Base-by-base conservation (phyloP, 2,888 invertebrate genomes). In the Polymixis flavicincta region DNA sequence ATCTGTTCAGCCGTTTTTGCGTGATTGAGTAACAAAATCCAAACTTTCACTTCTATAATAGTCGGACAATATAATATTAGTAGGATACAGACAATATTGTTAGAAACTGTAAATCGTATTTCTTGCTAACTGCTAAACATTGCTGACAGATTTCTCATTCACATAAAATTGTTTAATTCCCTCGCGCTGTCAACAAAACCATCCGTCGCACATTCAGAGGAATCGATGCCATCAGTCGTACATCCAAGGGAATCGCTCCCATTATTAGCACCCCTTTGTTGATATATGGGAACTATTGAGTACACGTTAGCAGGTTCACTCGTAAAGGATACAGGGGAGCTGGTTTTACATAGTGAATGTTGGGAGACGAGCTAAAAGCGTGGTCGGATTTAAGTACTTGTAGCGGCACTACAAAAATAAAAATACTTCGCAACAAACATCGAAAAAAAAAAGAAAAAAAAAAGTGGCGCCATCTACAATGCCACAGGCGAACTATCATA, bases 191-290 rank as follows among this genome's bases (percentile, higher is more conserved):
- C 61, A 71, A 67, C 72, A 66, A 74, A 63, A 42, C 60, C 48
- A 76, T 78, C 72, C 74, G 57, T 77, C 45, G 74, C 71, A 45
- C 50, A 57, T 42, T 60, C 52, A 52, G 66, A 37, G 74, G 74
- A 86, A 82, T 84, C 85, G 79, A 77, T 77, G 73, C 74, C 60
- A 65, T 79, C 74, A 66, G 63, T 72, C 37, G 76, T 78, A 54
- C 59, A 45, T 17, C 50, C 37, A 59, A 42, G 60, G 67, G 76
- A 87, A 86, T 83, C 85, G 84, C 76, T 80, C 63, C 76, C 55
- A 68, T 75, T 84, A 88, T 87, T 87, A 87, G 76, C 83, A 69
- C 83, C 88, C 89, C 83, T 66, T 63, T 75, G 69, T 76, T 85
- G 82, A 83, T 78, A 70, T 74, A 88, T 87, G 72, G 81, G 76